Conservation (phyloP, 2,113 vertebrate species). For the Hippocampus guttulatus region DNA sequence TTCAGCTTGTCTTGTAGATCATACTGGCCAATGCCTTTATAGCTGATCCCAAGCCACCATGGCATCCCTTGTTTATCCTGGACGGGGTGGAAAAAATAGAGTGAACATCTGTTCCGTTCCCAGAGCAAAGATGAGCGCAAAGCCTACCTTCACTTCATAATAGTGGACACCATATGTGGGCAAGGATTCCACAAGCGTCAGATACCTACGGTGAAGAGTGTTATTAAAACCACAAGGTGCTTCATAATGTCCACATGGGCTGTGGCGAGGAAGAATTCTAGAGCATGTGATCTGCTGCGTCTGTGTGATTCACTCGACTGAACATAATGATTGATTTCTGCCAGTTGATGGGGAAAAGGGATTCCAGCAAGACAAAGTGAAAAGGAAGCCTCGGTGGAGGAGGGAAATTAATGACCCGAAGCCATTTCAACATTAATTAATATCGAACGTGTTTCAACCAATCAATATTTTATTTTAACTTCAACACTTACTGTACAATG, state of each 20-base stretch:
- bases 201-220: slow-evolving; percentile 77
- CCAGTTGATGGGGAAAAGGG: slow-evolving; percentile 38
- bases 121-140: slow-evolving; percentile 2
- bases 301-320: slow-evolving; percentile 33
- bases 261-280: slow-evolving; percentile 2
- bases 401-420: slow-evolving; percentile 45
- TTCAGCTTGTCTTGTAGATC: slow-evolving; percentile 97
- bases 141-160: slow-evolving; percentile 93
- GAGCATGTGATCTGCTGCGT: slow-evolving; percentile 19
- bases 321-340: slow-evolving; percentile 62
- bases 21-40: slow-evolving; percentile 97
- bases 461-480: slow-evolving; percentile 16
- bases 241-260: slow-evolving; percentile 13
- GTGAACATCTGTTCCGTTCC: slow-evolving; percentile 14
- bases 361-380: slow-evolving; percentile 12
- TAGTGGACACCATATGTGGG: slow-evolving; percentile 98
- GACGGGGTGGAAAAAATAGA: background rate
- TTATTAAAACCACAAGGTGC: slow-evolving; percentile 28
- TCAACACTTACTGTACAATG: slow-evolving; percentile 89
- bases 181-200: slow-evolving; percentile 94
- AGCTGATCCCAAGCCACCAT: slow-evolving; percentile 98
- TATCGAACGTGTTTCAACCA: slow-evolving; percentile 10
- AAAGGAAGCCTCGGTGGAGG: slow-evolving; percentile 27
- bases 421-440: slow-evolving; percentile 19
- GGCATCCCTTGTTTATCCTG: slow-evolving; percentile 99